Evolutionary conservation across 2,888 invertebrate genomes (phyloP).

Genomic region (Mesorhabditis belari): DNA sequence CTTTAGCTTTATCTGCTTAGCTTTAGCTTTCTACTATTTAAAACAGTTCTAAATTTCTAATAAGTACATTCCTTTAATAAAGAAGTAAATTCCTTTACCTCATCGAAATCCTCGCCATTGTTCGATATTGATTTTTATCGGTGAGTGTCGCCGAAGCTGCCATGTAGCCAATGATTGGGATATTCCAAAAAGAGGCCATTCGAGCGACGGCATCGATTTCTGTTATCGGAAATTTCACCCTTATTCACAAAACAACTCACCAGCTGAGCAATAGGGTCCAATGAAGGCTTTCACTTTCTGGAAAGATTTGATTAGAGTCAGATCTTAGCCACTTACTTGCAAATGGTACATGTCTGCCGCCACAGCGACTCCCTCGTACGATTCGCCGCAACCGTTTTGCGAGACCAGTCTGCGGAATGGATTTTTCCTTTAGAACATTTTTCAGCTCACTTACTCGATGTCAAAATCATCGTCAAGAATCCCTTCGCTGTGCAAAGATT

Average conservation of each 20-base stretch:
- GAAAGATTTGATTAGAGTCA: background rate
- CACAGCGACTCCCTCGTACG: conserved; percentile 49
- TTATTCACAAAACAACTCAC: conserved; percentile 7
- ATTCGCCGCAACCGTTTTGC: conserved; percentile 46
- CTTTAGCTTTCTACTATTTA: background rate
- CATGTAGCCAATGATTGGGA: conserved; percentile 50
- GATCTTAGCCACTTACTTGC: background rate
- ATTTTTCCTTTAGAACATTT: background rate
- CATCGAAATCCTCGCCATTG: conserved; percentile 25
- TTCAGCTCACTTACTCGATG: conserved; percentile 30
- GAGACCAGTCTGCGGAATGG: conserved; percentile 30
- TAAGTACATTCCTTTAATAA: background rate
- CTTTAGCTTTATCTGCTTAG: no score
- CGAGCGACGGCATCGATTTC: conserved; percentile 50
- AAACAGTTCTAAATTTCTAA: background rate
- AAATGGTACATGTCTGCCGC: conserved; percentile 50
- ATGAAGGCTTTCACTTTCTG: conserved; percentile 47
- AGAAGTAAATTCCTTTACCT: background rate
- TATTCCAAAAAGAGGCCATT: conserved; percentile 51
- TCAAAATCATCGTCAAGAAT: conserved; percentile 44
- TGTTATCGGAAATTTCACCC: background rate
- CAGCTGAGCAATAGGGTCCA: conserved; percentile 48
- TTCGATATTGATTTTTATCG: conserved; percentile 36
- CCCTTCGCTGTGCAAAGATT: conserved; percentile 37
- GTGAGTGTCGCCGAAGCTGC: conserved; percentile 31